Base-by-base conservation (phyloP, 1,140 invertebrate species). In the Zaprionus africanus region DNA sequence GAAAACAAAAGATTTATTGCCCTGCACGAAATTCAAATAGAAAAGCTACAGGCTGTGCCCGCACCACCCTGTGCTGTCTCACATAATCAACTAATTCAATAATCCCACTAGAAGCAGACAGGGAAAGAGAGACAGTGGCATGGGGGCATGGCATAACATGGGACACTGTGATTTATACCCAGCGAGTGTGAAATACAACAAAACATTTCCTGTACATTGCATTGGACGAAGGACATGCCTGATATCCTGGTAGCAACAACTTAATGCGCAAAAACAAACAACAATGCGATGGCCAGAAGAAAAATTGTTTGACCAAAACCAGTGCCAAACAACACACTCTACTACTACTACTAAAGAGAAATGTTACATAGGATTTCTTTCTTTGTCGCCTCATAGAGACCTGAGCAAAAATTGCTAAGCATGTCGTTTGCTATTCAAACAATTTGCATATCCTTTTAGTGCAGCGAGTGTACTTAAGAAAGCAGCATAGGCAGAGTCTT, bases 371-470 rank as follows among this genome's bases (percentile, higher is more conserved):
- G 56, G 67, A 71, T 69, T 76, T 74, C 62, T 46, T 59, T 69
- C 49, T 60, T 56, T 72, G 73, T 51, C 58, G 81, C 57, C 66
- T 76, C 57, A 65, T 75, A 78, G 54, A 53, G 64, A 24, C 58
- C 51, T 26, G 63, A 62, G 76, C 46, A 62, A 77, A 72, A 81
- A 87, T 87, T 82, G 80, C 79, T 87, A 82, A 83, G 84, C 80
- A 88, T 88, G 84, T 87, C 81, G 84, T 81, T 86, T 82, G 78
- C 78, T 87, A 83, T 87, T 87, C 84, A 90, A 90, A 90, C 86
- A 90, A 90, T 90, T 90, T 90, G 86, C 86, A 90, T 90, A 90
- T 90, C 86, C 86, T 90, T 86, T 90, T 87, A 87, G 84, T 81
- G 84, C 70, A 88, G 75, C 77, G 63, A 87, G 79, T 76, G 77